These are phyloP conservation scores for Elachura formosa DNA, from an alignment of 2,113 vertebrate genomes.

Conservation along the genomic window DNA sequence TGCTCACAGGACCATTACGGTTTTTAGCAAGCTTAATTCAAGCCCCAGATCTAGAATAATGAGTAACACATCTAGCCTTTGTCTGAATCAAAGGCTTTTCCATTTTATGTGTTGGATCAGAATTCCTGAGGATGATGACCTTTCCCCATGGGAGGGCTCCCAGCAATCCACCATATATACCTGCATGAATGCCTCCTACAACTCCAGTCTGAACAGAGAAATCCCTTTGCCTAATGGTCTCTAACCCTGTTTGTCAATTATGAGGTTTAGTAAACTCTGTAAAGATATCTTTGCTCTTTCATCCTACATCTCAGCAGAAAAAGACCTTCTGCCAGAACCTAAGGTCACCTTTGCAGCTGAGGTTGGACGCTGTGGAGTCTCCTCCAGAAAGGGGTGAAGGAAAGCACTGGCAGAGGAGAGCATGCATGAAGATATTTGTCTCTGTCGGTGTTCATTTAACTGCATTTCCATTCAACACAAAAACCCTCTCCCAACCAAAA, in stretches of 20 bases:
- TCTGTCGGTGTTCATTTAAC: no score
- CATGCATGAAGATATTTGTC: not conserved
- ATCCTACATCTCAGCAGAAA: not conserved
- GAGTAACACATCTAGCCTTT: not conserved
- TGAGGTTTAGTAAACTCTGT: not conserved
- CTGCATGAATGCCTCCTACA: not conserved
- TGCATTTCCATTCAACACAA: not conserved
- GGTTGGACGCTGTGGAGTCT: not conserved
- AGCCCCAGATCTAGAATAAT: not conserved
- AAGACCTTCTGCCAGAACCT: not conserved
- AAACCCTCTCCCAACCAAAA: not conserved
- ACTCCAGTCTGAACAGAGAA: not conserved
- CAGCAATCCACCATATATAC: not conserved
- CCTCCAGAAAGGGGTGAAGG: not conserved
- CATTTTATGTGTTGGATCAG: not conserved
- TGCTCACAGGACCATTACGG: not conserved
- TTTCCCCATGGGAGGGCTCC: not conserved
- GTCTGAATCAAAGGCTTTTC: not conserved
- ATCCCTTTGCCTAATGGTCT: not conserved
- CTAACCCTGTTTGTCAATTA: not conserved
- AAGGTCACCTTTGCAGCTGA: not conserved
- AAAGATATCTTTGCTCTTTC: not conserved
- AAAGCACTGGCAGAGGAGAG: not conserved
- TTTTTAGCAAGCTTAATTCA: not conserved
- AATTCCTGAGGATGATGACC: not conserved